A percentile compares a stretch with the other conserved stretches of the same genome.
phyloP scores from a whole-genome alignment of 2,113 vertebrate genomes.

The Takifugu flavidus region DNA sequence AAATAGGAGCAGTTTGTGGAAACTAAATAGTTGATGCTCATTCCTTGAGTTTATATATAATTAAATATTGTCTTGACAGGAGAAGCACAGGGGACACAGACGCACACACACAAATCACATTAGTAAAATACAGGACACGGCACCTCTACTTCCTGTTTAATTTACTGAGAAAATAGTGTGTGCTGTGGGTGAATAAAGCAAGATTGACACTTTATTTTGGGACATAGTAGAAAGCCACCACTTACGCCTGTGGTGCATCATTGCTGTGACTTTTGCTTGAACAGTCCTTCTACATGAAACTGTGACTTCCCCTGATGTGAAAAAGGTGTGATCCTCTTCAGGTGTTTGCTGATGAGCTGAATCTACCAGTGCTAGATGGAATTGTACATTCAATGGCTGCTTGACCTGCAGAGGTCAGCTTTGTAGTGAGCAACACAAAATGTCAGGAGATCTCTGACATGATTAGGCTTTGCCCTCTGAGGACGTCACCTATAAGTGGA shows the following conservation, averaged over 20 bases:
- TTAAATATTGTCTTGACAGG: not conserved
- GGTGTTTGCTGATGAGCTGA: not conserved
- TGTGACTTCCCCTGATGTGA: not conserved
- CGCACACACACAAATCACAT: constrained; percentile 5
- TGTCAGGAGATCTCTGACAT: not conserved
- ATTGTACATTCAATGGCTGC: too few relatives aligned
- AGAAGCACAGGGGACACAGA: not conserved
- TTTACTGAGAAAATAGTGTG: constrained; percentile 17
- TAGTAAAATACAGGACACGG: constrained; percentile 8
- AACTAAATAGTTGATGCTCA: constrained; percentile 5
- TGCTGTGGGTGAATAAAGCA: constrained; percentile 5
- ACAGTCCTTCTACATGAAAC: constrained; percentile 40
- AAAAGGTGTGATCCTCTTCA: not conserved
- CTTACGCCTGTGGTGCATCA: constrained; percentile 37
- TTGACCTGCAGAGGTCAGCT: too few relatives aligned
- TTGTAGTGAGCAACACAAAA: too few relatives aligned
- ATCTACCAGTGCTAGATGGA: not conserved
- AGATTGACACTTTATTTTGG: constrained; percentile 23
- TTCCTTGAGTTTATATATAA: not conserved
- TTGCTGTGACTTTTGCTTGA: constrained; percentile 32
- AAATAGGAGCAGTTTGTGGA: not conserved
- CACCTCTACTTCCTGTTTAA: not conserved
- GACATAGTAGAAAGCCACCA: constrained; percentile 18
- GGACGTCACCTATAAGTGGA: not conserved
- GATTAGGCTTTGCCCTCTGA: not conserved